Evolutionary conservation across 2,888 invertebrate genomes (phyloP).

Genomic region (Papilio demoleus): DNA sequence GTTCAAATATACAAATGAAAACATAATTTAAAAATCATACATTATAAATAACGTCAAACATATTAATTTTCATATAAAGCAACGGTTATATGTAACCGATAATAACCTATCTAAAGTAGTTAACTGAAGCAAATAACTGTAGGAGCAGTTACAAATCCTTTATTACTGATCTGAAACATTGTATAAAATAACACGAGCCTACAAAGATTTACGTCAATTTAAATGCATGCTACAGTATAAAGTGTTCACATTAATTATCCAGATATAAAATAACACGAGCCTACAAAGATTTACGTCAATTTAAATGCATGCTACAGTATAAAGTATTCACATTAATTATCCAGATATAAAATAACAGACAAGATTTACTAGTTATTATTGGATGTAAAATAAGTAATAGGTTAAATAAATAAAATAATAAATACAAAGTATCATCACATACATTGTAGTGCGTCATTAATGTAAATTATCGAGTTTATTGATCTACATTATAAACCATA

Average conservation of each 20-base stretch:
- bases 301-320: constrained; percentile 20
- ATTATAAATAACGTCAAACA: no score
- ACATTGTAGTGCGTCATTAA: constrained; percentile 15
- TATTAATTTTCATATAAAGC: no score
- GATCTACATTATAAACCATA: constrained; percentile 4
- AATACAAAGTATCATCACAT: constrained; percentile 3
- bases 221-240: constrained; percentile 14
- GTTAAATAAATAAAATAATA: constrained; percentile 26
- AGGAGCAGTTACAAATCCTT: constrained; percentile 24
- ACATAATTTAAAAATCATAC: no score
- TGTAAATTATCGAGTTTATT: neutral
- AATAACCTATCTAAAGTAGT: constrained; percentile 16
- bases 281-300: constrained; percentile 17
- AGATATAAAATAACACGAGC: constrained; percentile 21
- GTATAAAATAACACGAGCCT: constrained; percentile 23
- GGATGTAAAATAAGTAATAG: neutral
- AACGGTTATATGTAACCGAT: constrained; percentile 14
- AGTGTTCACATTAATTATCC: no score
- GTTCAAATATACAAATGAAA: no score
- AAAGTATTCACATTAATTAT: constrained; percentile 34
- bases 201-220: constrained; percentile 23
- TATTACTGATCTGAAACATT: constrained; percentile 28
- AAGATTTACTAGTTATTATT: constrained; percentile 10
- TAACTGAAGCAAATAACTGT: constrained; percentile 35
- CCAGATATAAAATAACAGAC: constrained; percentile 34